These are phyloP conservation scores for Ectemnius continuus DNA, from an alignment of 2,888 invertebrate genomes.

Conservation along the genomic window DNA sequence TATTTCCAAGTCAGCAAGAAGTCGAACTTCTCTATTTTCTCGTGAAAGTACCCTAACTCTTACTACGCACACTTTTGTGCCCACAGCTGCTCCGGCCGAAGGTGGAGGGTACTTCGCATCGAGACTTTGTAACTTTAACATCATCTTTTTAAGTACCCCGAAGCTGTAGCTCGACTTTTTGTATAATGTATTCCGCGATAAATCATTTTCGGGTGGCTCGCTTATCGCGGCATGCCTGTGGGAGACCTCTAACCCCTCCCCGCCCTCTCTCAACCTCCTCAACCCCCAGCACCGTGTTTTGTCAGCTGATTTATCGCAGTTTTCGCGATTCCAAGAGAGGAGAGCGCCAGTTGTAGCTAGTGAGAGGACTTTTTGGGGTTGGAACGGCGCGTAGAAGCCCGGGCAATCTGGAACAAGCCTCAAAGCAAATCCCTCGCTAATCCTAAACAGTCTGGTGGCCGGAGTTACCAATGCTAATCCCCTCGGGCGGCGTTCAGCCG, in stretches of 20 bases:
- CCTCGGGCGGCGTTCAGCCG: no score
- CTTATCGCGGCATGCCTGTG: slow-evolving; percentile 1
- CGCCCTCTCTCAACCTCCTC: no score
- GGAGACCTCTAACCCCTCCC: neutral
- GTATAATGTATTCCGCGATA: slow-evolving; percentile 7
- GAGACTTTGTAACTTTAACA: slow-evolving; percentile 4
- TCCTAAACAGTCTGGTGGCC: neutral
- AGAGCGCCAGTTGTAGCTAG: neutral
- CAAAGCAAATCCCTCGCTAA: slow-evolving; percentile 5
- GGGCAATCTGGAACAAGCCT: neutral
- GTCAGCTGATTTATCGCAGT: slow-evolving; percentile 1
- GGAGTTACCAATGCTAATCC: no score
- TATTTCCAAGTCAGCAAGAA: slow-evolving; percentile 17
- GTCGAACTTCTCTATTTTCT: slow-evolving; percentile 5
- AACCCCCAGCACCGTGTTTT: neutral
- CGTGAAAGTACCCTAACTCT: neutral
- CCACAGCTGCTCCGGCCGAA: neutral
- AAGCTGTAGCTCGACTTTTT: neutral
- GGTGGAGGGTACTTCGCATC: neutral
- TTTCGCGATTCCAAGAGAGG: neutral
- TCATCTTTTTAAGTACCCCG: slow-evolving; percentile 10
- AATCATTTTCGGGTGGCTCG: slow-evolving; percentile 7
- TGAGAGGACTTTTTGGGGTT: neutral
- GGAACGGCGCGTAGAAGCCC: neutral
- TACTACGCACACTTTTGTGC: neutral